A percentile compares a stretch with the other conserved stretches of the same genome.
Conservation (phyloP, 2,888 invertebrate species). For the Dioctria linearis region DNA sequence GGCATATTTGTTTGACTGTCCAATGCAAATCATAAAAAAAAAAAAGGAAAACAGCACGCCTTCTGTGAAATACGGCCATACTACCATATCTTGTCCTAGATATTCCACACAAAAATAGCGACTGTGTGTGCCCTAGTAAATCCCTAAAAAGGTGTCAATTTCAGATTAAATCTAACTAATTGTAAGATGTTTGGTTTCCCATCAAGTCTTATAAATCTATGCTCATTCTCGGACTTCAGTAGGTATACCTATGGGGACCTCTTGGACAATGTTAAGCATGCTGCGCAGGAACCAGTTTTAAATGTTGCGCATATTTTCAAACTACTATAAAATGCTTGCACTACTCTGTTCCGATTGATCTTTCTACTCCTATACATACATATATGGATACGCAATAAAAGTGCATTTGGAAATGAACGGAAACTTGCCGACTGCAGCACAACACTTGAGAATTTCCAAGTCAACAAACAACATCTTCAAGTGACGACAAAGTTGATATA, state of each 20-base stretch:
- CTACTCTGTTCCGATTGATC: not conserved
- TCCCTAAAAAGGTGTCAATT: too few species aligned
- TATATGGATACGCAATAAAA: not conserved
- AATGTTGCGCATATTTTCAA: conserved; percentile 2
- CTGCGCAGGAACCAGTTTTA: not conserved
- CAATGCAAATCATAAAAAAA: too few species aligned
- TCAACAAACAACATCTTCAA: not conserved
- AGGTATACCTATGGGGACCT: not conserved
- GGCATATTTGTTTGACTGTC: too few species aligned
- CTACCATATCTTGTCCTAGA: not conserved
- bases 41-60: not conserved
- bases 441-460: not conserved
- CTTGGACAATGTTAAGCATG: conserved; percentile 3
- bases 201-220: too few species aligned
- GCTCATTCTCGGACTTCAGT: not conserved
- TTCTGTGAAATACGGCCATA: not conserved
- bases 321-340: not conserved
- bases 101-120: too few species aligned
- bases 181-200: too few species aligned
- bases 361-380: not conserved
- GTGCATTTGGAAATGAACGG: conserved; percentile 2
- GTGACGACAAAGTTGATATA: not conserved
- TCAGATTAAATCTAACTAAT: too few species aligned
- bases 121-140: too few species aligned
- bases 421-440: not conserved